phyloP scores from a whole-genome alignment of 2,797 vertebrate species.

The Microtus californicus region DNA sequence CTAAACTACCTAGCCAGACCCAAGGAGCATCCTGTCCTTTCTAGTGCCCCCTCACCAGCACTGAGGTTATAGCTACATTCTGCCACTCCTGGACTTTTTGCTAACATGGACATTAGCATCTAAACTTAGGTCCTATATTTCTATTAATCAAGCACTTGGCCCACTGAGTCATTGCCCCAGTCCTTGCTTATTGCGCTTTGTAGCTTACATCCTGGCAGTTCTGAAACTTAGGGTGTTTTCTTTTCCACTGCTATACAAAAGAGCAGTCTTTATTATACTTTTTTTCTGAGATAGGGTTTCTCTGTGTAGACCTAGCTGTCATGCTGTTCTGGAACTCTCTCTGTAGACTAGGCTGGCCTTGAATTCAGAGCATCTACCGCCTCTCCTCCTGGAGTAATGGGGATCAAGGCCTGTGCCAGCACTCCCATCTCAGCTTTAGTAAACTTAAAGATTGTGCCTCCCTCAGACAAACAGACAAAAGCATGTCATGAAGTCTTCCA shows the following conservation, averaged over 20 bases:
- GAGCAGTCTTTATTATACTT: not conserved
- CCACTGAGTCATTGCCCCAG: too few relatives aligned
- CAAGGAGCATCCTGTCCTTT: not conserved
- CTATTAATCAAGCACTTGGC: not conserved
- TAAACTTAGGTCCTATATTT: not conserved
- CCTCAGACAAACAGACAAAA: not conserved
- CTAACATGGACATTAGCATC: not conserved
- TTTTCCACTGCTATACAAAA: too few relatives aligned
- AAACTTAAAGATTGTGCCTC: not conserved
- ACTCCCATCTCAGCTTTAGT: not conserved
- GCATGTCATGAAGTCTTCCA: not conserved
- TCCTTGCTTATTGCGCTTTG: not conserved
- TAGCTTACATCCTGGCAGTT: not conserved
- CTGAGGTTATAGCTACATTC: not conserved
- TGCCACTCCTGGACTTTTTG: not conserved
- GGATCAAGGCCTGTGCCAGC: not conserved
- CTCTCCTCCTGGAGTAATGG: not conserved
- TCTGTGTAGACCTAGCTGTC: not conserved
- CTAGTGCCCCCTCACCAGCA: not conserved
- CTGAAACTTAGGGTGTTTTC: not conserved
- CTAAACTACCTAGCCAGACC: not conserved
- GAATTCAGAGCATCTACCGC: not conserved
- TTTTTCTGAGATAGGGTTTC: not conserved
- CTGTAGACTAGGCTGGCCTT: not conserved
- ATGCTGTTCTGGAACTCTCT: not conserved